These are phyloP conservation scores for Cryptocephalus primarius DNA, from an alignment of 2,888 invertebrate genomes.

Conservation along the genomic window DNA sequence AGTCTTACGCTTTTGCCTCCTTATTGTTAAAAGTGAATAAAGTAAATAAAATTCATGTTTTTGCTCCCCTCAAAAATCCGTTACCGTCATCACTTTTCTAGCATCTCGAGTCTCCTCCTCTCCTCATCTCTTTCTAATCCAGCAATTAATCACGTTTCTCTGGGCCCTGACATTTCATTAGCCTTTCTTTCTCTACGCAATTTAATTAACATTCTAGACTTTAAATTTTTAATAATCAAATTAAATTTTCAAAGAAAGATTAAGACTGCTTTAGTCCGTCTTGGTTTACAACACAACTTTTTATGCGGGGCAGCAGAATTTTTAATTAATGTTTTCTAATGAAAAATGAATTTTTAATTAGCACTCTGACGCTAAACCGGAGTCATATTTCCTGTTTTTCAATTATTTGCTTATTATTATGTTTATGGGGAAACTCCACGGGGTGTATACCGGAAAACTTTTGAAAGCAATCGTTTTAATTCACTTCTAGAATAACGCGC, in stretches of 20 bases:
- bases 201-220: slow-evolving; percentile 40
- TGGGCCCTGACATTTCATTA: slow-evolving; percentile 39
- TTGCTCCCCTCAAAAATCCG: too few species aligned
- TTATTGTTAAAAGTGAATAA: too few species aligned
- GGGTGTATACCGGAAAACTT: too few species aligned
- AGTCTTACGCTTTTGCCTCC: too few species aligned
- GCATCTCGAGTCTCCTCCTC: slow-evolving; percentile 1
- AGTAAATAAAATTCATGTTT: too few species aligned
- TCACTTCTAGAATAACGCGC: too few species aligned
- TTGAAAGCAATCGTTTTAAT: too few species aligned
- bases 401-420: too few species aligned
- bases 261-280: slow-evolving; percentile 17
- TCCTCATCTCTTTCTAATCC: slow-evolving; percentile 17
- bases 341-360: slow-evolving; percentile 21
- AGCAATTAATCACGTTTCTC: slow-evolving; percentile 38
- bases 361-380: slow-evolving; percentile 2
- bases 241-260: slow-evolving; percentile 28
- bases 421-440: too few species aligned
- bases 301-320: background rate
- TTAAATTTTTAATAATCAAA: slow-evolving; percentile 40
- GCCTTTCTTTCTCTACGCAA: slow-evolving; percentile 37
- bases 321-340: slow-evolving; percentile 12
- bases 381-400: slow-evolving; percentile 5
- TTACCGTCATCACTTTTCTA: background rate
- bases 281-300: too few species aligned